Conservation (phyloP, 2,888 invertebrate genomes). For the Polymixis lichenea region DNA sequence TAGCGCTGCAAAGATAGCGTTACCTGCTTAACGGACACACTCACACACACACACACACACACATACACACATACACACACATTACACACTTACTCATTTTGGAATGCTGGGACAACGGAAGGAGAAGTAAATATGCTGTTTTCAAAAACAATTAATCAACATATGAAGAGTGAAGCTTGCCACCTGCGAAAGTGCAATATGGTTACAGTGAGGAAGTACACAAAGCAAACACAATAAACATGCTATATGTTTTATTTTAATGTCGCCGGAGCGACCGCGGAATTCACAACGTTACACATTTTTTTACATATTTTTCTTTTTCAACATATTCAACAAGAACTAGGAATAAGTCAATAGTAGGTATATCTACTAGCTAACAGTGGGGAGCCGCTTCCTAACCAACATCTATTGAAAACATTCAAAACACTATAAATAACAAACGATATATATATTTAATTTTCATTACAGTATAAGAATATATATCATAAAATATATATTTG, state of each 20-base stretch:
- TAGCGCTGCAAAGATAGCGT: background rate
- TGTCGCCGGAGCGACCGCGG: conserved; percentile 80
- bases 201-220: conserved; percentile 36
- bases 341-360: conserved; percentile 88
- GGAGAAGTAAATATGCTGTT: background rate
- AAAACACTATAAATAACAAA: conserved; percentile 23
- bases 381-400: conserved; percentile 78
- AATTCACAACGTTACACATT: conserved; percentile 88
- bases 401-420: too few species aligned
- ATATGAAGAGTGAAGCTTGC: background rate
- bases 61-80: too few species aligned
- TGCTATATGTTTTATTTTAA: conserved; percentile 87
- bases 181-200: too few species aligned
- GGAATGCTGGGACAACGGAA: background rate
- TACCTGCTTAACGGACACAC: background rate
- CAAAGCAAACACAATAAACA: conserved; percentile 78
- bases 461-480: conserved; percentile 17
- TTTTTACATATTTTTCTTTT: conserved; percentile 80
- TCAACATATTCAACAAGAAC: conserved; percentile 89
- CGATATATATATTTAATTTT: conserved; percentile 12
- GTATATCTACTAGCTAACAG: conserved; percentile 88
- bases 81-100: too few species aligned
- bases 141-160: background rate
- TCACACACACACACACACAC: too few species aligned
- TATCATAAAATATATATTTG: conserved; percentile 25